These are phyloP conservation scores for Heterochromis multidens DNA, from an alignment of 2,113 vertebrate genomes.

Conservation along the genomic window DNA sequence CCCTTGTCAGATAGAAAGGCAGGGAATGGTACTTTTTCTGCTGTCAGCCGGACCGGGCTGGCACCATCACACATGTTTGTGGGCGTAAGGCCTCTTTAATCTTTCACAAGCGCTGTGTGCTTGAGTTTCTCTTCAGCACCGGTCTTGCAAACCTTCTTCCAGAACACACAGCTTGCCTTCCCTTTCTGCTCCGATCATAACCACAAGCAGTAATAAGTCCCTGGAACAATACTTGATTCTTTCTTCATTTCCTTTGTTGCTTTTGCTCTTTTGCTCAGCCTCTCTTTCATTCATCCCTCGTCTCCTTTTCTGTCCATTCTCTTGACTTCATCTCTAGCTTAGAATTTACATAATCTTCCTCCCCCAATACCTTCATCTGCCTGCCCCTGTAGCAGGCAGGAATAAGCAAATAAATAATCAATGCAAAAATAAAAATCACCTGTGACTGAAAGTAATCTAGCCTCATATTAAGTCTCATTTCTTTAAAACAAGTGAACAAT, in stretches of 20 bases:
- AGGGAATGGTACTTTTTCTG: background rate
- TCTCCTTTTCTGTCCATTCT: background rate
- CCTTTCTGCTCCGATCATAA: conserved; percentile 30
- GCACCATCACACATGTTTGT: background rate
- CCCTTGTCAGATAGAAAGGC: conserved; percentile 16
- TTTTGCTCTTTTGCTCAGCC: background rate
- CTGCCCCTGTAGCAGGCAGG: background rate
- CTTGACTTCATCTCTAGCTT: background rate
- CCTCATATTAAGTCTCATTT: background rate
- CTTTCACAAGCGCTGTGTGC: conserved; percentile 40
- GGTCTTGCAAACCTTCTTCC: background rate
- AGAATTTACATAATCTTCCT: background rate
- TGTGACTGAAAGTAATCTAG: background rate
- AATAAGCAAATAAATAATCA: background rate
- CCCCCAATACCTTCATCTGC: background rate
- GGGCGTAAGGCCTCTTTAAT: conserved; percentile 40
- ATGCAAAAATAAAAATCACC: background rate
- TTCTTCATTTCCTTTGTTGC: conserved; percentile 17
- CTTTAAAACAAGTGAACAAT: conserved; percentile 1
- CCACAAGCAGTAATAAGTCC: conserved; percentile 4
- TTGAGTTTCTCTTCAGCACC: conserved; percentile 19
- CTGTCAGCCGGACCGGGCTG: background rate
- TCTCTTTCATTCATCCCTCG: background rate
- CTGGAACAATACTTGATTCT: background rate
- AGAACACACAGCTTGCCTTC: background rate